Evolutionary conservation across 2,888 invertebrate genomes (phyloP).

Genomic region (Leptinotarsa haldemani): DNA sequence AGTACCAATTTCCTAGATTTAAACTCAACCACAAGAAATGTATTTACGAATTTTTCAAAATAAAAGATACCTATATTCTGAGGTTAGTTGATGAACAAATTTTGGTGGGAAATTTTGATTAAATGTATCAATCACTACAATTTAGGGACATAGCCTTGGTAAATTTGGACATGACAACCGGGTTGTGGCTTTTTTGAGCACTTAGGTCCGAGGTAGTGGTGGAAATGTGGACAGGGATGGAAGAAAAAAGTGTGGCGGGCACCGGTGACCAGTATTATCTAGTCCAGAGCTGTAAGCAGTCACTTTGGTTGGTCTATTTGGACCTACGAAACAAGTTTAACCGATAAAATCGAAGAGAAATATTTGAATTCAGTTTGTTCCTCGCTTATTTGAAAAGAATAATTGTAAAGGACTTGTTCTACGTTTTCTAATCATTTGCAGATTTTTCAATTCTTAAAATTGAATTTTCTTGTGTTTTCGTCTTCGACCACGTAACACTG

Average conservation of each 20-base stretch:
- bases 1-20: no score
- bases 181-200: neutral
- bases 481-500: neutral
- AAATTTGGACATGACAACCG: no score
- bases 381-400: neutral
- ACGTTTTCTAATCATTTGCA: slow-evolving; percentile 18
- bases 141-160: no score
- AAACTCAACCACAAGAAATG: no score
- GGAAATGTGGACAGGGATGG: slow-evolving; percentile 32
- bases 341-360: neutral
- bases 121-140: no score
- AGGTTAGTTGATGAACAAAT: no score
- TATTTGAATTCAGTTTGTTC: no score
- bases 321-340: neutral
- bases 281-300: slow-evolving; percentile 68
- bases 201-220: slow-evolving; percentile 35
- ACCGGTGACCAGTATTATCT: slow-evolving; percentile 74
- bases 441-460: neutral
- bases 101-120: no score
- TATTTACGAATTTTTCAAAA: no score
- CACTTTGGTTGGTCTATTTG: slow-evolving; percentile 45
- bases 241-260: slow-evolving; percentile 63
- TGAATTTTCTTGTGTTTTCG: neutral
- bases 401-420: neutral
- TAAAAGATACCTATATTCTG: no score